A percentile compares a stretch with the other conserved stretches of the same genome.
Conservation (phyloP, 2,888 invertebrate genomes). For the Villa cingulata region DNA sequence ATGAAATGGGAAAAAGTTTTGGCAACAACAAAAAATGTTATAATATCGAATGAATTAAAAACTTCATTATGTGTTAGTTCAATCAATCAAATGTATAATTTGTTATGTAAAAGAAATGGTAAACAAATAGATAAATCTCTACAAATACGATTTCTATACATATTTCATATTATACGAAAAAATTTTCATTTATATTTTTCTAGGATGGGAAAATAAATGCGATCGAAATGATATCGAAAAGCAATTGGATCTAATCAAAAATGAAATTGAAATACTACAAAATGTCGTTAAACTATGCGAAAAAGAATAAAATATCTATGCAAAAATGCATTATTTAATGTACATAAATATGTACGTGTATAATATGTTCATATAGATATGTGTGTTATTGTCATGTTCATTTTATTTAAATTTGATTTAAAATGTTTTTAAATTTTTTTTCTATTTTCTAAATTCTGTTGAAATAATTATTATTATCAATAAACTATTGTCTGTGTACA, state of each 20-base stretch:
- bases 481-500: too few relatives aligned
- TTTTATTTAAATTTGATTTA: too few relatives aligned
- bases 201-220: slow-evolving; percentile 5
- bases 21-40: slow-evolving; percentile 23
- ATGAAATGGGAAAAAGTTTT: slow-evolving; percentile 31
- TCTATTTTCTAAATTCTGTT: too few relatives aligned
- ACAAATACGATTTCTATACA: background rate
- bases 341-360: too few relatives aligned
- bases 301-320: slow-evolving; percentile 3
- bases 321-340: too few relatives aligned
- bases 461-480: too few relatives aligned
- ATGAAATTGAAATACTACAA: slow-evolving; percentile 26
- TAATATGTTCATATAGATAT: too few relatives aligned
- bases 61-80: slow-evolving; percentile 27
- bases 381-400: too few relatives aligned
- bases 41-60: slow-evolving; percentile 22
- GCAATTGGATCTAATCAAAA: slow-evolving; percentile 28
- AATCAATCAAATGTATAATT: slow-evolving; percentile 25
- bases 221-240: slow-evolving; percentile 17
- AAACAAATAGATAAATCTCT: too few relatives aligned
- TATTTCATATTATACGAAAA: too few relatives aligned
- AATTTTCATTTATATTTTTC: background rate
- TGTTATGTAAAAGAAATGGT: slow-evolving; percentile 27
- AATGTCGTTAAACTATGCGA: slow-evolving; percentile 20
- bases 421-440: too few relatives aligned